phyloP scores from a whole-genome alignment of 2,113 vertebrate species.

The Upupa epops region DNA sequence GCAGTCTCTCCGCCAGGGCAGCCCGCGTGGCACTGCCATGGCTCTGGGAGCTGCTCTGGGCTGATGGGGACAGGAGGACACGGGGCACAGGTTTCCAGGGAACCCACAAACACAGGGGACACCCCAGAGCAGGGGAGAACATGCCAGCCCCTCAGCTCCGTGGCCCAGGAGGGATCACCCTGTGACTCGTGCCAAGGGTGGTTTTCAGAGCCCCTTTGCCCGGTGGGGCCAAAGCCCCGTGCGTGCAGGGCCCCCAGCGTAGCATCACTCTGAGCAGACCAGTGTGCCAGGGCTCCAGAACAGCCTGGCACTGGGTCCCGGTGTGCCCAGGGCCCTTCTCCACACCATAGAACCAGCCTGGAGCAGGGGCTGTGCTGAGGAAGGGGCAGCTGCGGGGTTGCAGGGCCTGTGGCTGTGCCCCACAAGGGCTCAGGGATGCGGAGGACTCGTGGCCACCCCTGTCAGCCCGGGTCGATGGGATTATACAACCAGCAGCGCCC shows the following conservation, averaged over 20 bases:
- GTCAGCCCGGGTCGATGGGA: not conserved
- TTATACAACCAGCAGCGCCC: conserved; percentile 7
- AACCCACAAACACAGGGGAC: not conserved
- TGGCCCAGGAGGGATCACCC: not conserved
- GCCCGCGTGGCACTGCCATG: not conserved
- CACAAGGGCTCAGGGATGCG: accelerated
- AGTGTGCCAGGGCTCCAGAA: not conserved
- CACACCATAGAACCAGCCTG: not conserved
- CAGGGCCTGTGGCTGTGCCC: not conserved
- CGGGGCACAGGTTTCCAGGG: accelerated
- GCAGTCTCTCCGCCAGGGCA: not conserved
- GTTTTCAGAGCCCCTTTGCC: not conserved
- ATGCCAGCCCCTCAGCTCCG: not conserved
- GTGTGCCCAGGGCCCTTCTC: accelerated
- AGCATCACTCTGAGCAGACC: accelerated
- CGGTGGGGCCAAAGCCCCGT: accelerated
- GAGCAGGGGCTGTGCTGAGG: not conserved
- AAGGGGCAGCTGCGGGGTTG: accelerated
- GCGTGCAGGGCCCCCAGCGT: not conserved
- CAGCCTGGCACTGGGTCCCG: not conserved
- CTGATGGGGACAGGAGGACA: not conserved
- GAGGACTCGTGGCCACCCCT: not conserved
- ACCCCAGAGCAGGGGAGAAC: not conserved
- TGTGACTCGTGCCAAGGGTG: not conserved
- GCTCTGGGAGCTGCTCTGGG: not conserved